A percentile compares a stretch with the other conserved stretches of the same genome.
Evolutionary conservation across 2,113 vertebrate species (phyloP).

Genomic region (Menidia beryllina): DNA sequence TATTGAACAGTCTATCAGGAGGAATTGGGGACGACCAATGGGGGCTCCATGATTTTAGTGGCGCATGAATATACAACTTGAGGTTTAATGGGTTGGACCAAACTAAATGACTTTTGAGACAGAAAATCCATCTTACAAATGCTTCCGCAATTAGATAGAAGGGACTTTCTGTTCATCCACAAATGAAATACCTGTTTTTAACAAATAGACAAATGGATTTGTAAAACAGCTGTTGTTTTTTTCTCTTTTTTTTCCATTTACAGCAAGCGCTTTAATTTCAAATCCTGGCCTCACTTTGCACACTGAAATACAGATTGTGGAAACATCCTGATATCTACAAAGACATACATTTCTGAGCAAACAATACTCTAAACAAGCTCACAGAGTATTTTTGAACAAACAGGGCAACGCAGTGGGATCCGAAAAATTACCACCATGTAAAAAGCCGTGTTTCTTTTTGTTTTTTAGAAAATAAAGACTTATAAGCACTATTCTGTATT

Average conservation of each 20-base stretch:
- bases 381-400: not conserved
- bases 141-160: slow-evolving; percentile 52
- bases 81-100: slow-evolving; percentile 72
- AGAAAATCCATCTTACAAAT: slow-evolving; percentile 70
- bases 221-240: slow-evolving; percentile 25
- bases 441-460: not conserved
- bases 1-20: slow-evolving; percentile 69
- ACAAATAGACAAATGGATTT: slow-evolving; percentile 57
- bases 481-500: not conserved
- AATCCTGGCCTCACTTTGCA: not conserved
- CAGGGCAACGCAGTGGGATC: not conserved
- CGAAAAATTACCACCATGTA: not conserved
- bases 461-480: not conserved
- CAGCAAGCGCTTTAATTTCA: slow-evolving; percentile 26
- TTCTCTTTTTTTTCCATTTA: slow-evolving; percentile 28
- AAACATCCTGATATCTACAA: not conserved
- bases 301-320: not conserved
- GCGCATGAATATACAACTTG: slow-evolving; percentile 54
- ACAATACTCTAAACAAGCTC: too few relatives aligned
- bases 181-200: slow-evolving; percentile 50
- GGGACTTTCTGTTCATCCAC: slow-evolving; percentile 46
- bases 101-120: slow-evolving; percentile 65
- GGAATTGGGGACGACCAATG: slow-evolving; percentile 50
- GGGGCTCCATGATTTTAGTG: slow-evolving; percentile 61
- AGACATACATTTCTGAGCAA: not conserved